phyloP scores from a whole-genome alignment of 2,888 invertebrate genomes.

The Mythimna vitellina region DNA sequence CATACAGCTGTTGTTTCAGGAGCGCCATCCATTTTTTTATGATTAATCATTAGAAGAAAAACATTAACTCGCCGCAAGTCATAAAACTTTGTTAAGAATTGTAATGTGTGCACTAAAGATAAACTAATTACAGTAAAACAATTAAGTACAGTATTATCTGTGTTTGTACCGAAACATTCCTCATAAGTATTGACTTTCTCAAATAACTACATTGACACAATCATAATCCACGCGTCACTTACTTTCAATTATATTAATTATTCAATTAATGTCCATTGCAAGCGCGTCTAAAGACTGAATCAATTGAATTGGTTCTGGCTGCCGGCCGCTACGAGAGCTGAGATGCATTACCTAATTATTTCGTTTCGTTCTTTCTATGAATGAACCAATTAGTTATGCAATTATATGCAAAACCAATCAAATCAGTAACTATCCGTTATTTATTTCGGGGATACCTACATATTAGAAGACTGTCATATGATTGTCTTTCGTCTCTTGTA shows the following conservation, averaged over 20 bases:
- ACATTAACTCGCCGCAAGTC: not conserved
- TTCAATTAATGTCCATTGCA: slow-evolving; percentile 11
- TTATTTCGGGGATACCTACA: not conserved
- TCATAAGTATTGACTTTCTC: slow-evolving; percentile 31
- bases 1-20: not conserved
- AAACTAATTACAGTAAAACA: slow-evolving; percentile 16
- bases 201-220: not conserved
- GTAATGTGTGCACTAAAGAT: slow-evolving; percentile 13
- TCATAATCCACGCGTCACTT: not conserved
- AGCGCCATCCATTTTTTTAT: not conserved
- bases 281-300: not conserved
- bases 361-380: not conserved
- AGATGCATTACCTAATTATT: not conserved
- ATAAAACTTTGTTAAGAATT: not conserved
- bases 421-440: not conserved
- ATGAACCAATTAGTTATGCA: not conserved
- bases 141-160: not conserved
- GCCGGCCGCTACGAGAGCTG: not conserved
- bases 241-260: slow-evolving; percentile 6
- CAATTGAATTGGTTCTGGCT: slow-evolving; percentile 19
- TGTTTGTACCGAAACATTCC: not conserved
- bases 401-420: not conserved
- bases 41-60: not conserved
- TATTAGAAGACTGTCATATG: no score
- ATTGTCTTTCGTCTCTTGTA: no score